Conservation (phyloP, 2,888 invertebrate species). For the Alloscopus bannaensis region DNA sequence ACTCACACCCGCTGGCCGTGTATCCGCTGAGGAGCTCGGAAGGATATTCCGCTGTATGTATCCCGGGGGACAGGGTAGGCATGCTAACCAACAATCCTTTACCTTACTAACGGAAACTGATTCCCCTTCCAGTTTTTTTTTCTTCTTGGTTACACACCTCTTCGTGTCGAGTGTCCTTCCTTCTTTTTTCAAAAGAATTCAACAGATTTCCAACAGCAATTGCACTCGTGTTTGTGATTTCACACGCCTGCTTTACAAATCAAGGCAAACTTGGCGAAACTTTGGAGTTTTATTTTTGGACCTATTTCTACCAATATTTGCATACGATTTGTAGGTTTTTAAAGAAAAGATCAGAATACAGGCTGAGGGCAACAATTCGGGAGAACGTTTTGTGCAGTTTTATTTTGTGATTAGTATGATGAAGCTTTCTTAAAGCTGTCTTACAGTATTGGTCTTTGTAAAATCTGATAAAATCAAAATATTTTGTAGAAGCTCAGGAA, state of each 20-base stretch:
- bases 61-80: conserved; percentile 87
- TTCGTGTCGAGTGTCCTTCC: neutral
- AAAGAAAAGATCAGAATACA: too few species aligned
- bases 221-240: conserved; percentile 17
- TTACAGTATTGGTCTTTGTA: too few species aligned
- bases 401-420: too few species aligned
- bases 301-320: too few species aligned
- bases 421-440: too few species aligned
- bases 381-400: too few species aligned
- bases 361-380: too few species aligned
- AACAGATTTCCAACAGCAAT: neutral
- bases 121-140: conserved; percentile 25
- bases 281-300: too few species aligned
- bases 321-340: too few species aligned
- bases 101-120: conserved; percentile 58
- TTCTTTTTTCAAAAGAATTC: neutral
- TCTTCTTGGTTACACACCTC: conserved; percentile 13
- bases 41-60: conserved; percentile 99
- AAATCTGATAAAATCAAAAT: too few species aligned
- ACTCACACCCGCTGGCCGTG: conserved; percentile 96
- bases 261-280: too few species aligned
- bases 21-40: conserved; percentile 98
- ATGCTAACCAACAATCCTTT: conserved; percentile 66
- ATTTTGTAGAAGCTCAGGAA: too few species aligned
- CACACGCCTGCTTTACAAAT: conserved; percentile 10